These are phyloP conservation scores for Odocoileus hemionus DNA, from an alignment of 2,113 vertebrate species.

Conservation along the genomic window DNA sequence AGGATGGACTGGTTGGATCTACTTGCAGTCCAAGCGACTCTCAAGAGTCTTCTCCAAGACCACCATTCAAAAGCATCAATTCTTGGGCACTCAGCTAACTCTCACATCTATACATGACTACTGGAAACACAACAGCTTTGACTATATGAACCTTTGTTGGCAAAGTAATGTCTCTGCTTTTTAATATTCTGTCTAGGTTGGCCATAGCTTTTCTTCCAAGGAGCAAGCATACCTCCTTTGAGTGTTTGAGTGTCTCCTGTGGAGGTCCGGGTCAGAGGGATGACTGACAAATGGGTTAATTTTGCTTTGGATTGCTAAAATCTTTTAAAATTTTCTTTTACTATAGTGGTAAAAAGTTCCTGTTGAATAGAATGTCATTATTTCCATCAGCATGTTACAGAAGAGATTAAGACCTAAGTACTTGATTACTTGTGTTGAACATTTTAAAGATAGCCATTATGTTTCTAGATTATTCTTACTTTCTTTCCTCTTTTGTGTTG, in stretches of 20 bases:
- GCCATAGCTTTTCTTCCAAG: background rate
- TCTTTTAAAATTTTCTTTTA: background rate
- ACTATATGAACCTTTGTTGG: background rate
- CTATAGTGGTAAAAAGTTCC: background rate
- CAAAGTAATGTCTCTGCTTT: background rate
- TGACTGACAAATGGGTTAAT: background rate
- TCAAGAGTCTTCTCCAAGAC: background rate
- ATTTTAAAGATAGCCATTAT: background rate
- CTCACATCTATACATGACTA: background rate
- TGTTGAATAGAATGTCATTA: background rate
- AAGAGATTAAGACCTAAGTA: background rate
- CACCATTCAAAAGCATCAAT: background rate
- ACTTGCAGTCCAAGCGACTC: background rate
- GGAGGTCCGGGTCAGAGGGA: background rate
- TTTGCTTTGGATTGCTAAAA: background rate
- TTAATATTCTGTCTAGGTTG: background rate
- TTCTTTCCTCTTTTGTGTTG: background rate
- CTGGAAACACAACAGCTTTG: background rate
- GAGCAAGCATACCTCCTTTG: background rate
- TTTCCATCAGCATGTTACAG: background rate
- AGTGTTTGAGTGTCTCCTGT: background rate
- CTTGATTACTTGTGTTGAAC: background rate
- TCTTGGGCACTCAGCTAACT: background rate
- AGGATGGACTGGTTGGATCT: background rate
- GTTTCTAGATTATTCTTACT: background rate